Evolutionary conservation across 2,797 vertebrate species (phyloP).

Genomic region (Dallia pectoralis): DNA sequence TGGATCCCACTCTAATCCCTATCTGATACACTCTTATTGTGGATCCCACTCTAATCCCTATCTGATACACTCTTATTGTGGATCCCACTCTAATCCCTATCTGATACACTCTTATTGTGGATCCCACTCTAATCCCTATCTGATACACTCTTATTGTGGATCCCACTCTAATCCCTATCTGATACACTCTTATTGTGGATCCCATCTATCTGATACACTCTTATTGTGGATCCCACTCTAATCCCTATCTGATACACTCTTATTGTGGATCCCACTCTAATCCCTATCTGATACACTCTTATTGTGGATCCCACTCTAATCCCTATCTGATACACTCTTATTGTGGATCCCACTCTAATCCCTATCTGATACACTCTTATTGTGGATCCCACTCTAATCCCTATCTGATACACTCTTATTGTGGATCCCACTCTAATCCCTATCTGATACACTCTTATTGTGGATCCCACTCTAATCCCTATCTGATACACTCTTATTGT

Average conservation of each 20-base stretch:
- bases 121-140: constrained; percentile 1
- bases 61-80: too few species aligned
- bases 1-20: not conserved
- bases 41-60: constrained; percentile 1
- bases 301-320: not conserved
- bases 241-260: too few species aligned
- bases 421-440: constrained; percentile 1
- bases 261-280: not conserved
- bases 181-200: too few species aligned
- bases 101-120: too few species aligned
- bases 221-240: not conserved
- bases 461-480: not conserved
- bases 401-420: too few species aligned
- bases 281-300: not conserved
- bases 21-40: too few species aligned
- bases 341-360: constrained; percentile 1
- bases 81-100: not conserved
- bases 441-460: too few species aligned
- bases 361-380: not conserved
- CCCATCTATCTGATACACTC: too few species aligned
- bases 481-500: too few species aligned
- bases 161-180: not conserved
- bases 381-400: not conserved
- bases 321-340: too few species aligned
- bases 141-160: too few species aligned